phyloP scores from a whole-genome alignment of 1,140 invertebrate genomes.

The Matsumurasca onukii region DNA sequence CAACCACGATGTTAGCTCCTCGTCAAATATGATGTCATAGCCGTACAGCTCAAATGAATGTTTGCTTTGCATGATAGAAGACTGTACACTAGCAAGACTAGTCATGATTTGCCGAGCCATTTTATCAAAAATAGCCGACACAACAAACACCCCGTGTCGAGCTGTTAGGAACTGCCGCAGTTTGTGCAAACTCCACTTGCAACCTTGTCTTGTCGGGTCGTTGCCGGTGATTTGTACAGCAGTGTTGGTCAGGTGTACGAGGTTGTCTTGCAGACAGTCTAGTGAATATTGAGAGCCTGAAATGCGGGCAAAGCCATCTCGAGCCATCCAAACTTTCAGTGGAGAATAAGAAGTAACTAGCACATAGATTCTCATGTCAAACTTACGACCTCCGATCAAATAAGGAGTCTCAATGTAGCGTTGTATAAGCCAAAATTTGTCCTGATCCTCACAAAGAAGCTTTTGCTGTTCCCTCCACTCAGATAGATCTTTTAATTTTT shows the following conservation, averaged over 20 bases:
- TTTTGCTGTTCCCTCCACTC: constrained; percentile 44
- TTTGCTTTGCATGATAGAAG: constrained; percentile 49
- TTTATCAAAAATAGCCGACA: constrained; percentile 56
- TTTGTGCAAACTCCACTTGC: constrained; percentile 50
- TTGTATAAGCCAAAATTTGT: constrained; percentile 50
- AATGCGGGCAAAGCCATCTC: constrained; percentile 61
- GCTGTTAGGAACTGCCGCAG: constrained; percentile 48
- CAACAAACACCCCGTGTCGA: constrained; percentile 46
- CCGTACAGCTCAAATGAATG: constrained; percentile 67
- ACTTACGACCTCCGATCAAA: constrained; percentile 63
- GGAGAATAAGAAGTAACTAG: constrained; percentile 62
- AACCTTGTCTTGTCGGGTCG: constrained; percentile 38
- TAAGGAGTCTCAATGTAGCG: constrained; percentile 63
- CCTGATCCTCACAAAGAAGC: constrained; percentile 31
- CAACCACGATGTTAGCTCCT: constrained; percentile 56
- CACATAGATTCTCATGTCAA: constrained; percentile 62
- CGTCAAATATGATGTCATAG: constrained; percentile 63
- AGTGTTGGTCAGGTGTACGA: constrained; percentile 61
- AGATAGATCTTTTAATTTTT: constrained; percentile 49
- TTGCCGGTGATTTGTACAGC: constrained; percentile 54
- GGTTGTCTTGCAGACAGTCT: constrained; percentile 50
- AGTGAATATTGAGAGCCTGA: constrained; percentile 60
- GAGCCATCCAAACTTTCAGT: constrained; percentile 62
- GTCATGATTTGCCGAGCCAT: constrained; percentile 58
- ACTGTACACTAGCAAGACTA: constrained; percentile 55